phyloP scores from a whole-genome alignment of 2,113 vertebrate genomes.

The Syngnathus typhle region DNA sequence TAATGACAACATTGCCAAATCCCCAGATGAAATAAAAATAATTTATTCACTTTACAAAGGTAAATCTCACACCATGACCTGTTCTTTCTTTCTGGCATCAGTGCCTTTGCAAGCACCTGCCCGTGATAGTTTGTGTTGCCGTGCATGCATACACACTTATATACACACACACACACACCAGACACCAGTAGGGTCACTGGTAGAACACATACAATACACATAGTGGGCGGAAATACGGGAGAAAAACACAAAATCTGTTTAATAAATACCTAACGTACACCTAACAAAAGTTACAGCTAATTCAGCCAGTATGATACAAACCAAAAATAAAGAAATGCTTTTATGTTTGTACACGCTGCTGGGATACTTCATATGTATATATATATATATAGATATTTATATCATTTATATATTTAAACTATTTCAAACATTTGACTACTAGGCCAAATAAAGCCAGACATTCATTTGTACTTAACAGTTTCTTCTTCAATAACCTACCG shows the following conservation, averaged over 20 bases:
- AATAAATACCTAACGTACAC: slow-evolving; percentile 91
- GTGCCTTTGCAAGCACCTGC: slow-evolving; percentile 62
- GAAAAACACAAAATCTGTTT: slow-evolving; percentile 82
- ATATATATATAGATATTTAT: slow-evolving; percentile 53
- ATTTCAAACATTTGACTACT: slow-evolving; percentile 81
- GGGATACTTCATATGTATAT: slow-evolving; percentile 72
- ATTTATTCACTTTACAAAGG: slow-evolving; percentile 89
- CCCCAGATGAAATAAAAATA: slow-evolving; percentile 74
- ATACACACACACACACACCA: slow-evolving; percentile 15
- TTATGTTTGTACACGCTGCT: slow-evolving; percentile 93
- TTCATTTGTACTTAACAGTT: slow-evolving; percentile 86
- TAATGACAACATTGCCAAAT: slow-evolving; percentile 33
- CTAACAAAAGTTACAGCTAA: slow-evolving; percentile 84
- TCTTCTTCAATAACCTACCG: slow-evolving; percentile 65
- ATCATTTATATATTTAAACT: slow-evolving; percentile 82
- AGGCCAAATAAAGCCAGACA: slow-evolving; percentile 92
- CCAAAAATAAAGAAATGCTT: slow-evolving; percentile 89
- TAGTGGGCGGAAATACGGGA: slow-evolving; percentile 72
- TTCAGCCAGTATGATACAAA: slow-evolving; percentile 88
- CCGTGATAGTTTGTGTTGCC: slow-evolving; percentile 64
- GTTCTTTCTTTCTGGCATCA: slow-evolving; percentile 69
- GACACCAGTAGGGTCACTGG: slow-evolving; percentile 41
- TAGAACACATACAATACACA: slow-evolving; percentile 71
- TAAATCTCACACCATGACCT: slow-evolving; percentile 79
- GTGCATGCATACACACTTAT: slow-evolving; percentile 17